These are phyloP conservation scores for Enteromius thamalakanensis DNA, from an alignment of 2,797 vertebrate genomes.

Conservation along the genomic window DNA sequence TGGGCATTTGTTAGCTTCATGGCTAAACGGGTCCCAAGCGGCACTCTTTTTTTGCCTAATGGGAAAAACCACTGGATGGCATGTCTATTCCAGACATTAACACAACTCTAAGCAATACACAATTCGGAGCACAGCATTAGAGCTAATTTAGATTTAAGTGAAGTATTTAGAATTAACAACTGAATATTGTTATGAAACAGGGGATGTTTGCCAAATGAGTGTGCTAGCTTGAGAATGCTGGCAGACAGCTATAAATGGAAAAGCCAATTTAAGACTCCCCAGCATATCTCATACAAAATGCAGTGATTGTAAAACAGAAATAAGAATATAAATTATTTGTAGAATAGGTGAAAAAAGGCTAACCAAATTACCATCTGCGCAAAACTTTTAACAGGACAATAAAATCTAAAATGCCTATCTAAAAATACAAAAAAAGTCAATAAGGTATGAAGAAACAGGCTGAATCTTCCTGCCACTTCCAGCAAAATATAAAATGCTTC, in stretches of 20 bases:
- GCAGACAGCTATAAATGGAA: conserved; percentile 8
- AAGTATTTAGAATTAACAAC: conserved; percentile 18
- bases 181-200: not conserved
- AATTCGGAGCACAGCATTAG: not conserved
- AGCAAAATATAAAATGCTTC: not conserved
- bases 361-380: not conserved
- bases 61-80: not conserved
- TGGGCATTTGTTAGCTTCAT: not conserved
- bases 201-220: not conserved
- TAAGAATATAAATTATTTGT: not conserved
- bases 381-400: too few relatives aligned
- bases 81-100: not conserved
- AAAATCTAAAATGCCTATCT: too few relatives aligned
- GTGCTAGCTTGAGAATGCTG: not conserved
- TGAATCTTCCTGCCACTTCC: not conserved
- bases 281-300: not conserved
- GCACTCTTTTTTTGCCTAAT: not conserved
- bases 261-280: conserved; percentile 19
- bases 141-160: not conserved
- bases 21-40: not conserved
- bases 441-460: not conserved
- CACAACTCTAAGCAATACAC: not conserved
- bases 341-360: not conserved
- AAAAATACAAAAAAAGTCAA: too few relatives aligned
- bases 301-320: not conserved